Conservation (phyloP, 1,140 invertebrate genomes). For the Nylanderia fulva region DNA sequence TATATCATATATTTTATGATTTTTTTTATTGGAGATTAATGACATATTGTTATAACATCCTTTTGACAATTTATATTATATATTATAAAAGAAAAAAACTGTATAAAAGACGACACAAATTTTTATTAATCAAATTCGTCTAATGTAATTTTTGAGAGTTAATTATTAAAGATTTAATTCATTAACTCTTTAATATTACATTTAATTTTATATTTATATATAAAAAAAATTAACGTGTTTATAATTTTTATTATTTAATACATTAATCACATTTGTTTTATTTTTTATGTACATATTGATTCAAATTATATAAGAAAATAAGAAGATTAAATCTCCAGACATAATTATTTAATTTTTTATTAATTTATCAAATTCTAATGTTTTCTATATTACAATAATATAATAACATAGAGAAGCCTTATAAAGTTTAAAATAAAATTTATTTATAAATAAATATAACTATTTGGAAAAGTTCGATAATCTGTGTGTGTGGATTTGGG, state of each 20-base stretch:
- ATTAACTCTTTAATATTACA: not conserved
- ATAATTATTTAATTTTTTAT: too few relatives aligned
- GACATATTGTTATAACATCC: not conserved
- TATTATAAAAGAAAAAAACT: too few relatives aligned
- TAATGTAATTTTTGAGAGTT: not conserved
- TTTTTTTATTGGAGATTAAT: not conserved
- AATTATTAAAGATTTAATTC: too few relatives aligned
- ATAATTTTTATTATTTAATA: not conserved
- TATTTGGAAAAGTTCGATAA: not conserved
- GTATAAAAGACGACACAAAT: not conserved
- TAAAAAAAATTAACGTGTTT: not conserved
- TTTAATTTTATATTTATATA: not conserved
- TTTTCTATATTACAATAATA: not conserved
- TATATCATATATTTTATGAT: not conserved
- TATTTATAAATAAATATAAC: not conserved
- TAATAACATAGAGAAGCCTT: not conserved
- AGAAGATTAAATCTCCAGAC: too few relatives aligned
- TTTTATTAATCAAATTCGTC: not conserved
- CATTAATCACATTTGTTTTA: not conserved
- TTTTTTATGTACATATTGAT: not conserved
- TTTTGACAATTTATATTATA: not conserved
- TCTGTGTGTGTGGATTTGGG: conserved; percentile 31
- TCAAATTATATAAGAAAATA: not conserved
- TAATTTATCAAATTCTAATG: not conserved
- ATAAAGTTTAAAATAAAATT: not conserved